A percentile compares a stretch with the other conserved stretches of the same genome.
Conservation (phyloP, 2,888 invertebrate species). For the Xylota sylvarum region DNA sequence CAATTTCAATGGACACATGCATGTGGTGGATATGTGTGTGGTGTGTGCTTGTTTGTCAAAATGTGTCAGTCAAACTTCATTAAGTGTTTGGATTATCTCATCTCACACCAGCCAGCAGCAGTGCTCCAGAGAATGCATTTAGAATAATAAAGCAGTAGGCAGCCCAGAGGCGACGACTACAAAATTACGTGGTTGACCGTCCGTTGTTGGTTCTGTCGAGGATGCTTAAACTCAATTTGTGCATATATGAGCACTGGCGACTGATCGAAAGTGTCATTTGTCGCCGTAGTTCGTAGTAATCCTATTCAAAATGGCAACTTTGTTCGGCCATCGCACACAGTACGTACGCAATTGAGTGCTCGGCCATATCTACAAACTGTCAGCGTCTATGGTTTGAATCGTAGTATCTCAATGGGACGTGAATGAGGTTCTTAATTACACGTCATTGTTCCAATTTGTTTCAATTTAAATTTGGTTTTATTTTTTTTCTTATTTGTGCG, state of each 20-base stretch:
- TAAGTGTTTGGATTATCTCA: conserved; percentile 61
- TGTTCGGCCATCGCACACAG: conserved; percentile 30
- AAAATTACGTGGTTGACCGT: conserved; percentile 51
- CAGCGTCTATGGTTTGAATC: background rate
- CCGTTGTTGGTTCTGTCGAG: conserved; percentile 36
- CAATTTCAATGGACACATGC: conserved; percentile 16
- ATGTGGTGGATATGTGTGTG: background rate
- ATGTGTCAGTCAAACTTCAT: conserved; percentile 71
- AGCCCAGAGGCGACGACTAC: conserved; percentile 53
- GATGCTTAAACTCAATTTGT: conserved; percentile 48
- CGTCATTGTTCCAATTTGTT: conserved; percentile 77
- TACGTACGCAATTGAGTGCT: conserved; percentile 63
- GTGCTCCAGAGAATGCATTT: conserved; percentile 51
- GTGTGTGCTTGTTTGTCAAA: conserved; percentile 53
- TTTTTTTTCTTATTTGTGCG: conserved; percentile 26
- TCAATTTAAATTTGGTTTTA: conserved; percentile 66
- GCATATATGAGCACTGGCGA: conserved; percentile 31
- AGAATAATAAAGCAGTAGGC: conserved; percentile 61
- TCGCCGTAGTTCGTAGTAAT: conserved; percentile 46
- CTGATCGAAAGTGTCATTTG: conserved; percentile 41
- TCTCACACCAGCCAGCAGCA: conserved; percentile 33
- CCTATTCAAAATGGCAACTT: conserved; percentile 48
- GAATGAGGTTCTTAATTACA: conserved; percentile 74
- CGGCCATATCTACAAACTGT: conserved; percentile 8
- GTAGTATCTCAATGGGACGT: conserved; percentile 61